A percentile compares a stretch with the other conserved stretches of the same genome.
Conservation (phyloP, 2,797 vertebrate species). For the Apogon talboti region DNA sequence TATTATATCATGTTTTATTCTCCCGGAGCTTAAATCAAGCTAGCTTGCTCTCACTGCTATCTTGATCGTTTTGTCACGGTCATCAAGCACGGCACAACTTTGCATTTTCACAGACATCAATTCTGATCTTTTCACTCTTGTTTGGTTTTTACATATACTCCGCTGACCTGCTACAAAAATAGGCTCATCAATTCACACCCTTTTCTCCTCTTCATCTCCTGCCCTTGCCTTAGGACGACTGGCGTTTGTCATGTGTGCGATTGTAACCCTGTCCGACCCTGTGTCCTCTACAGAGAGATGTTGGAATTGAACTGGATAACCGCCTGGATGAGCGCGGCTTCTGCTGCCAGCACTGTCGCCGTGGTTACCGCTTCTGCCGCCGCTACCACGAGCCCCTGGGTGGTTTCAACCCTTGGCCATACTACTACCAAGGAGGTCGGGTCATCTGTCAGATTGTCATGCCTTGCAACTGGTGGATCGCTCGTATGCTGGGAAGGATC, state of each 20-base stretch:
- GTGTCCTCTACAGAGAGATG: conserved; percentile 87
- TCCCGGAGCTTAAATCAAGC: conserved; percentile 71
- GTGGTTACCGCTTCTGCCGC: conserved; percentile 91
- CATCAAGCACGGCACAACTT: conserved; percentile 58
- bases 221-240: conserved; percentile 67
- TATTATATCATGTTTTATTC: conserved; percentile 76
- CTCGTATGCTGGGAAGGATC: conserved; percentile 93
- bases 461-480: conserved; percentile 99
- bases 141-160: conserved; percentile 64
- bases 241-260: conserved; percentile 69
- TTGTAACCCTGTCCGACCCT: conserved; percentile 64
- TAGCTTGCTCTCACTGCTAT: conserved; percentile 54
- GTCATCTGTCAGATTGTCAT: conserved; percentile 95
- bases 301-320: conserved; percentile 90
- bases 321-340: conserved; percentile 91
- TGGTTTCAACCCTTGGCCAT: conserved; percentile 94
- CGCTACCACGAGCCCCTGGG: conserved; percentile 92
- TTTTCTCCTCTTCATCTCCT: conserved; percentile 20
- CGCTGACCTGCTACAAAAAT: conserved; percentile 55
- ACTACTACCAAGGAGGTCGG: conserved; percentile 94
- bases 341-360: conserved; percentile 93
- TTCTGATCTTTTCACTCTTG: conserved; percentile 58
- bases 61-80: conserved; percentile 71
- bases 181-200: conserved; percentile 66
- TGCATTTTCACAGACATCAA: conserved; percentile 60